Evolutionary conservation across 2,797 vertebrate genomes (phyloP).

Genomic region (Hirundo rustica): DNA sequence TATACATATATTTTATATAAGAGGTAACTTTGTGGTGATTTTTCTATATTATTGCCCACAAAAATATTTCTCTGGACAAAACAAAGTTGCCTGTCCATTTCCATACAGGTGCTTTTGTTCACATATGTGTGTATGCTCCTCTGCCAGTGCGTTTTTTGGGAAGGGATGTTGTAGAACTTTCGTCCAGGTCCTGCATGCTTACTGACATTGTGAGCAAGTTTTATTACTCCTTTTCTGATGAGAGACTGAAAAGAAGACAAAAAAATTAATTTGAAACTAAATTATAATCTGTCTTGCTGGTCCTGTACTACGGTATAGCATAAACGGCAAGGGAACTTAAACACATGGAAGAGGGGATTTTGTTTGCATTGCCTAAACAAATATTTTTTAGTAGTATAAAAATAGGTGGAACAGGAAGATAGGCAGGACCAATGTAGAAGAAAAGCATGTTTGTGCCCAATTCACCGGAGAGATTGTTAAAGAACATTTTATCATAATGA

Average conservation of each 20-base stretch:
- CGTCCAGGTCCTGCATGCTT: not conserved
- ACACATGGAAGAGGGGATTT: conserved; percentile 10
- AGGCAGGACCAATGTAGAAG: conserved; percentile 27
- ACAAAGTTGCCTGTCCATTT: not conserved
- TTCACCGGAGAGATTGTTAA: conserved; percentile 28
- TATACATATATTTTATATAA: too few species aligned
- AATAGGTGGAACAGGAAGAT: conserved; percentile 65
- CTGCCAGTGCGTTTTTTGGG: not conserved
- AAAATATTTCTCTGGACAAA: not conserved
- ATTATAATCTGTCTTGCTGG: not conserved
- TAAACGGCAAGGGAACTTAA: not conserved
- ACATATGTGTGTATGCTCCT: not conserved
- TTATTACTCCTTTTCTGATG: not conserved
- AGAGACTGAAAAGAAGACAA: not conserved
- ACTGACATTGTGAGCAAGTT: not conserved
- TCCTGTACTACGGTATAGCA: not conserved
- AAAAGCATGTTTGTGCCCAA: conserved; percentile 34
- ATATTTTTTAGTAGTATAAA: conserved; percentile 54
- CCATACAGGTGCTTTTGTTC: not conserved
- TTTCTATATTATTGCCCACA: not conserved
- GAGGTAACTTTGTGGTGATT: not conserved
- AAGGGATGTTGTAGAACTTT: not conserved
- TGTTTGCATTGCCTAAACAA: conserved; percentile 66
- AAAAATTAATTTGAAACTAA: not conserved
- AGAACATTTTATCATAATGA: conserved; percentile 61